Conservation (phyloP, 2,797 vertebrate genomes). For the Lacerta bilineata region DNA sequence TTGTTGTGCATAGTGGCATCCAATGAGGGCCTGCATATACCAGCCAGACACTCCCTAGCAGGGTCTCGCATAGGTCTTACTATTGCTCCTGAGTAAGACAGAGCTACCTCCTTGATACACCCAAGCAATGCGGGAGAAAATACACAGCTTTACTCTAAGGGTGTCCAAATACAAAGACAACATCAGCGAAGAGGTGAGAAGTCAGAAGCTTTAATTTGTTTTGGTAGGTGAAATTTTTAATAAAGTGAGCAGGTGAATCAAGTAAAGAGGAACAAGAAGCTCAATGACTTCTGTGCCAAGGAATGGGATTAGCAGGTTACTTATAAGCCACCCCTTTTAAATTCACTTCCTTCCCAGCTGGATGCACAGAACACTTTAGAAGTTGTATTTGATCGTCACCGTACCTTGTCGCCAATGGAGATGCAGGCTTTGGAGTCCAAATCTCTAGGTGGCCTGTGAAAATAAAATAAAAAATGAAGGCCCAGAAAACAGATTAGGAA, state of each 20-base stretch:
- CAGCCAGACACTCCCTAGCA: background rate
- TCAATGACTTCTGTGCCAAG: background rate
- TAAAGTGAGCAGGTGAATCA: background rate
- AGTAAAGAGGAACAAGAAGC: background rate
- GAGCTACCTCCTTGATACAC: background rate
- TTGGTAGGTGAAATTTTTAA: background rate
- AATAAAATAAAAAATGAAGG: constrained; percentile 41
- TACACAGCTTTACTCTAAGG: background rate
- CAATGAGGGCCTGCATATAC: background rate
- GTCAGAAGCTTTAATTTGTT: background rate
- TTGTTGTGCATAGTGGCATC: too few species aligned
- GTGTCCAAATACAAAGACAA: background rate
- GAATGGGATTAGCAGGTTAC: background rate
- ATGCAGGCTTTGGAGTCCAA: constrained; percentile 96
- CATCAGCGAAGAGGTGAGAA: background rate
- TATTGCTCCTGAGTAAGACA: background rate
- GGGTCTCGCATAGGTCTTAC: background rate
- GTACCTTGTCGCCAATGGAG: constrained; percentile 95
- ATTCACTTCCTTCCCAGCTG: background rate
- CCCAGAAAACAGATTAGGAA: background rate
- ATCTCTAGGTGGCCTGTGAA: constrained; percentile 91
- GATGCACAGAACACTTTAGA: background rate
- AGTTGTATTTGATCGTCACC: background rate
- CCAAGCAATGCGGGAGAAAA: background rate
- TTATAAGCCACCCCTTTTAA: background rate